Percentiles rank a stretch among this genome's conserved stretches.
phyloP scores from a whole-genome alignment of 2,888 invertebrate genomes.

The Torymus texanus region DNA sequence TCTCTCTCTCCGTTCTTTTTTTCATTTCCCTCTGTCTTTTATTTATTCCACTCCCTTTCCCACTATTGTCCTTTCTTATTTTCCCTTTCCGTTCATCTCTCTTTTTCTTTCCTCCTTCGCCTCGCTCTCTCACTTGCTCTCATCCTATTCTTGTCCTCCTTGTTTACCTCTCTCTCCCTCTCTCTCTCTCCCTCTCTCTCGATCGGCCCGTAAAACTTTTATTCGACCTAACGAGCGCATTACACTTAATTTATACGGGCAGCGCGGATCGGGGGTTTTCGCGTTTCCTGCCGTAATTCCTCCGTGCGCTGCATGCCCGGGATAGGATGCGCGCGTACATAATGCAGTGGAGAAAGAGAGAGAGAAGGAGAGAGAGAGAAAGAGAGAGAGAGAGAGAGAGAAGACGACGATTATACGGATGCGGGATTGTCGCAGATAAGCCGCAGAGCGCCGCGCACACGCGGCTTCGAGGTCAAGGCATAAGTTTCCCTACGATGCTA shows the following conservation, averaged over 20 bases:
- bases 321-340: conserved; percentile 28
- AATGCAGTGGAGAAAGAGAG: conserved; percentile 28
- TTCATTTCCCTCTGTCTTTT: conserved; percentile 31
- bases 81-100: conserved; percentile 15
- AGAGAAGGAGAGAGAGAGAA: neutral
- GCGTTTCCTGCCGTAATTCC: conserved; percentile 64
- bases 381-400: neutral
- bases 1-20: conserved; percentile 1
- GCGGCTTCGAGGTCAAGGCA: conserved; percentile 50
- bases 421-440: conserved; percentile 60
- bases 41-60: conserved; percentile 51
- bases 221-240: conserved; percentile 70
- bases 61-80: conserved; percentile 50
- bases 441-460: neutral
- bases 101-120: neutral
- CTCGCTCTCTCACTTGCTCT: neutral
- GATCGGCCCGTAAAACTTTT: conserved; percentile 71
- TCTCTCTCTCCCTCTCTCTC: conserved; percentile 25
- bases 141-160: neutral
- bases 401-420: conserved; percentile 57
- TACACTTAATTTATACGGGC: conserved; percentile 68
- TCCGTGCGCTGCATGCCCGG: conserved; percentile 57
- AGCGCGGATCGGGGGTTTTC: conserved; percentile 61
- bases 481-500: conserved; percentile 41
- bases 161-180: conserved; percentile 15